Evolutionary conservation across 2,888 invertebrate genomes (phyloP), one percentile per base, ranked within the genome.

Genomic region (Macaria notata): DNA sequence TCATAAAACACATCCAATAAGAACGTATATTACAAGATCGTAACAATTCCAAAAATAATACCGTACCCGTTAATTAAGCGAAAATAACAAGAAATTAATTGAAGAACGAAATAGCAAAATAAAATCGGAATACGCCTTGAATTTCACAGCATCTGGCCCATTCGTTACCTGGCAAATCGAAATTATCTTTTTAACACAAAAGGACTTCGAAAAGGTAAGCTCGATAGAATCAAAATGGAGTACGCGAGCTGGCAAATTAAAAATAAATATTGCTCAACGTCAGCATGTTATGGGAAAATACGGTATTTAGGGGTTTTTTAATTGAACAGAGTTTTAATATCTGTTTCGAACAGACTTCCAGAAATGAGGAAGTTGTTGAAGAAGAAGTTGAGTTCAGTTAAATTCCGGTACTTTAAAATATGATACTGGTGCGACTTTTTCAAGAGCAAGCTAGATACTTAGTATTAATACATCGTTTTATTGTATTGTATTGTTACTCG

Each of bases 221-320:
- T 72, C 76, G 70, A 76, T 79, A 68, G 82, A 90, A 85, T 86
- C 84, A 81, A 81, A 88, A 86, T 83, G 84, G 81, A 81, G 81
- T 78, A 84, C 81, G 83, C 75, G 81, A 82, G 79, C 86, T 84
- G 86, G 82, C 84, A 90, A 91, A 91, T 91, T 88, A 89, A 91
- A 91, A 89, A 89, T 90, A 91, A 91, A 91, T 91, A 91, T 90
- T 88, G 83, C 84, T 82, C 86, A 83, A 88, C 88, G 91, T 88
- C 90, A 91, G 87, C 84, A 89, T 91, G 91, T 90, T 91, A 91
- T 86, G 81, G 77, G 54, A 52, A 61, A 5, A 46, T 41, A 49
- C 31, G 44, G 9, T 3, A 41, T 8, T 8, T 5, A 41, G 41
- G 41, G 4, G 8, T 3, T 41, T 41, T 41, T n/a, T 2, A 38